Evolutionary conservation across 2,113 vertebrate genomes (phyloP).

Genomic region (Electrona antarctica): DNA sequence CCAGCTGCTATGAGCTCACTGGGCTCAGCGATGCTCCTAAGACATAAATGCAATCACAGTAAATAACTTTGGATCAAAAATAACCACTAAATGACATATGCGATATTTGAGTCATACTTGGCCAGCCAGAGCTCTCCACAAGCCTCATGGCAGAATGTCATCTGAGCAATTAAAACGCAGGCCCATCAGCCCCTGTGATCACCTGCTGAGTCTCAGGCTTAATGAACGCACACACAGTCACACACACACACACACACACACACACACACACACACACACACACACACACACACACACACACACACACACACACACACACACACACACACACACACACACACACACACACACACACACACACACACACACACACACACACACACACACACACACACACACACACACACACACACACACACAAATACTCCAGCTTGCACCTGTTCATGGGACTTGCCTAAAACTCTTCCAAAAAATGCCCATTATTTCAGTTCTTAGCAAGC

Average conservation of each 20-base stretch:
- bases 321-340: constrained; percentile 8
- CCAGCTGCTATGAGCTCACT: too few relatives aligned
- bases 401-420: constrained; percentile 2
- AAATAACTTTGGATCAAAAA: too few relatives aligned
- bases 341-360: constrained; percentile 12
- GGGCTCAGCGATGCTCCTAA: too few relatives aligned
- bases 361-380: constrained; percentile 11
- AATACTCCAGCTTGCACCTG: constrained; percentile 19
- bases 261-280: constrained; percentile 10
- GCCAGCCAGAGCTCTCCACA: not conserved
- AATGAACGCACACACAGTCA: constrained; percentile 2
- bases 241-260: constrained; percentile 14
- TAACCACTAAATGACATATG: too few relatives aligned
- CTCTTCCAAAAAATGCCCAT: too few relatives aligned
- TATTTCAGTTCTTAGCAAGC: too few relatives aligned
- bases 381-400: not conserved
- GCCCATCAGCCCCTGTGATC: constrained; percentile 66
- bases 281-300: not conserved
- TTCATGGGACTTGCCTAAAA: not conserved
- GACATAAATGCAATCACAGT: too few relatives aligned
- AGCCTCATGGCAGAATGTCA: constrained; percentile 30
- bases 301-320: constrained; percentile 7
- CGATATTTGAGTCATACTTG: constrained; percentile 28
- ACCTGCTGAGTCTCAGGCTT: constrained; percentile 60
- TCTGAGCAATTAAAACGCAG: constrained; percentile 49